Evolutionary conservation across 1,140 invertebrate species (phyloP).

Genomic region (Lepidurus arcticus): DNA sequence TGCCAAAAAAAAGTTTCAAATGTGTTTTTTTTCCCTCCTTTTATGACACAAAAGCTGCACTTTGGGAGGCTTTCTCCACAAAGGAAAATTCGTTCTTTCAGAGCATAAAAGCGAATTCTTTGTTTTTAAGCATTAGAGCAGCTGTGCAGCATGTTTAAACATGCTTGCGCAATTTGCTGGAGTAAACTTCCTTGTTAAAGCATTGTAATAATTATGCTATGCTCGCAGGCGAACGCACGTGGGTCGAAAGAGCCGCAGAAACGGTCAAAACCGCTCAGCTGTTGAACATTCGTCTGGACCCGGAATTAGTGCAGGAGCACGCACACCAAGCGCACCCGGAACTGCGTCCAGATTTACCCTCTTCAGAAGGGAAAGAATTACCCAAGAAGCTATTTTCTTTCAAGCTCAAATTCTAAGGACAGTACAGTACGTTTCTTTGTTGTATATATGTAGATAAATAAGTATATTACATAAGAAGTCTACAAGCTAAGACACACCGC

Average conservation of each 20-base stretch:
- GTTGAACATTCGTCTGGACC: neutral
- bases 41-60: too few relatives aligned
- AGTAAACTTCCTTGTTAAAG: neutral
- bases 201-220: neutral
- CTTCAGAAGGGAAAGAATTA: neutral
- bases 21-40: too few relatives aligned
- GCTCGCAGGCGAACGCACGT: neutral
- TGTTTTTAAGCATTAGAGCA: too few relatives aligned
- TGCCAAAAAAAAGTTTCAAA: too few relatives aligned
- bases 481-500: neutral
- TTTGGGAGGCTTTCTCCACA: too few relatives aligned
- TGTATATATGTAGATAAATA: neutral
- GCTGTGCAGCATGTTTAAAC: neutral
- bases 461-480: neutral
- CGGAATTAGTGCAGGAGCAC: conserved; percentile 18
- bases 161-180: neutral
- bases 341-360: neutral
- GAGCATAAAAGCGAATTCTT: too few relatives aligned
- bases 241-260: neutral
- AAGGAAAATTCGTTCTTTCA: too few relatives aligned
- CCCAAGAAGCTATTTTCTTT: neutral
- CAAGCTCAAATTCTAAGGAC: neutral
- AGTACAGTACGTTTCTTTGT: neutral
- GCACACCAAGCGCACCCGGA: neutral
- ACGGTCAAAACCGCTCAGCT: conserved; percentile 10